Evolutionary conservation across 2,113 vertebrate genomes (phyloP), one percentile per base, ranked within the genome.

Genomic region (Ranitomeya variabilis): DNA sequence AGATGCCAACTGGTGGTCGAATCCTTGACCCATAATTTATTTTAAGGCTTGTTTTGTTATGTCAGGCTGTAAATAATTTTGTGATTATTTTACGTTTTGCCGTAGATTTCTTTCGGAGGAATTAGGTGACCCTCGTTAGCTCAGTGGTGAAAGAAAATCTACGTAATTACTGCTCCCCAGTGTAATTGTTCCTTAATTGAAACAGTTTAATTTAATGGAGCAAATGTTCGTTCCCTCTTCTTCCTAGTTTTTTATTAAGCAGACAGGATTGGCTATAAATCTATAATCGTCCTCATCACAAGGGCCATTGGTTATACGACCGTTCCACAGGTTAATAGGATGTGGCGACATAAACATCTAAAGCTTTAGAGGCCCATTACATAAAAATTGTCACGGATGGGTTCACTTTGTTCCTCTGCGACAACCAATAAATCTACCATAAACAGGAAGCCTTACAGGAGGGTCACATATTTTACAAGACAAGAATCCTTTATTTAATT

Each of bases 121-220:
- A 87, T 80, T 67, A 79, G 51, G 19, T 87, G 86, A 81, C 77
- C 78, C 76, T 80, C 8, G 86, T 87, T 87, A 87, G 74, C 74
- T 62, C 77, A 11, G 64, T 15, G 23, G 23, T 59, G 66, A 87
- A 51, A 59, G 16, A 55, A 71, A 87, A 31, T 67, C 12, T 31
- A 7, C n/a, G 16, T 86, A 76, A 86, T 86, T 60, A 26, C 23
- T 3, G 62, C 26, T 87, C 62, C 86, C 86, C 19, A 7, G 77
- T 57, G 77, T 69, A 87, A 87, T 87, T 71, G 81, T 57, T 81
- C 64, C 86, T 55, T 80, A 87, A 87, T 87, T 87, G 77, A 67
- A 87, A 80, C 77, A 2, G 51, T 87, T 87, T 87, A 69, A 80
- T 87, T 80, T 87, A 71, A 69, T 87, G 78, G 66, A 69, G 86